These are phyloP conservation scores for Pleuronectes platessa DNA, from an alignment of 2,113 vertebrate species.

Conservation along the genomic window DNA sequence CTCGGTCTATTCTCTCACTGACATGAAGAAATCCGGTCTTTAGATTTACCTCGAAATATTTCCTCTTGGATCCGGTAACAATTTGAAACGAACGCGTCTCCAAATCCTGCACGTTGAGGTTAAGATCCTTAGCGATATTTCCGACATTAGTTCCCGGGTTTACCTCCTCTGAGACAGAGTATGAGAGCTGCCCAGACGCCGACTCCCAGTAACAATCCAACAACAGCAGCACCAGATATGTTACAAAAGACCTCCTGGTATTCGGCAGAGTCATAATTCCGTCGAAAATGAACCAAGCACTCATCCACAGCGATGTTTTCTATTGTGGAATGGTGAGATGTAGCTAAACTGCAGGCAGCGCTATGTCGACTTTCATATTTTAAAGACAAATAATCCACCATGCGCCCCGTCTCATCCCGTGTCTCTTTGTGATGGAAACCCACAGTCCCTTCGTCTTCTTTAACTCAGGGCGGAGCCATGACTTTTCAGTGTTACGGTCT, in stretches of 20 bases:
- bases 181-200: too few relatives aligned
- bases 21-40: too few relatives aligned
- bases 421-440: constrained; percentile 65
- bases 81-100: too few relatives aligned
- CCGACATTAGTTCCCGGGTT: too few relatives aligned
- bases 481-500: constrained; percentile 42
- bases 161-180: too few relatives aligned
- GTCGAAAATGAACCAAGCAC: constrained; percentile 3
- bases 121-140: too few relatives aligned
- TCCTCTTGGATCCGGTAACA: too few relatives aligned
- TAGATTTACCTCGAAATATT: too few relatives aligned
- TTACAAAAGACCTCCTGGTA: constrained; percentile 15
- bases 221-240: background rate
- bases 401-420: background rate
- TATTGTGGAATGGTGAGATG: background rate
- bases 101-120: too few relatives aligned
- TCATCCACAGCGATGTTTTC: background rate
- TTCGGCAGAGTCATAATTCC: constrained; percentile 54
- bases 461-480: constrained; percentile 59
- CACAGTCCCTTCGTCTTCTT: constrained; percentile 5
- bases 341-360: background rate
- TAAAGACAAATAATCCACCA: constrained; percentile 4
- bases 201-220: too few relatives aligned
- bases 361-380: background rate
- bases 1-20: too few relatives aligned